Conservation (phyloP, 92 coral and sea anemone genomes). For the Palythoa grandis region DNA sequence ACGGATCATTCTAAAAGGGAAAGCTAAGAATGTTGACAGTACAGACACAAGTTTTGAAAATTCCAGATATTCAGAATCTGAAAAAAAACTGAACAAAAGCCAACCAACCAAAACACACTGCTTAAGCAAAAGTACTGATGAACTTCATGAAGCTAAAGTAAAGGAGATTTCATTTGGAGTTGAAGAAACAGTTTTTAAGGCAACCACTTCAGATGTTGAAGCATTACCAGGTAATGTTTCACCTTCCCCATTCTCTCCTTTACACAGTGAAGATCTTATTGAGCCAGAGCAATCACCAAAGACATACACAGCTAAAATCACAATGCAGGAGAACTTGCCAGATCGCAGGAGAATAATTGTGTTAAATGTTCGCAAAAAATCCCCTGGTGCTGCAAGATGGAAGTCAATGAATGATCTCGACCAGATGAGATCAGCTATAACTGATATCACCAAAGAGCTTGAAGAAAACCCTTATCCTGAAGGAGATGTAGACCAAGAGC, state of each 20-base stretch:
- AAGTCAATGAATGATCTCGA: slow-evolving; percentile 83
- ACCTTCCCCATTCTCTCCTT: not conserved
- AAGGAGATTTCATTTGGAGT: slow-evolving; percentile 40
- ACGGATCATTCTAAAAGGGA: slow-evolving; percentile 32
- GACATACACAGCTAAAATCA: slow-evolving; percentile 69
- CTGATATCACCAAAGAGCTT: slow-evolving; percentile 38
- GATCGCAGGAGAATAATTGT: slow-evolving; percentile 70
- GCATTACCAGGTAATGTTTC: slow-evolving; percentile 1
- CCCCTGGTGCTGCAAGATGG: slow-evolving; percentile 76
- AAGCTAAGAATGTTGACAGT: not conserved
- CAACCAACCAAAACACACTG: not conserved
- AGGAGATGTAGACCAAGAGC: slow-evolving; percentile 11
- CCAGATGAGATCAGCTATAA: slow-evolving; percentile 47
- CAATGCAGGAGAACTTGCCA: slow-evolving; percentile 73
- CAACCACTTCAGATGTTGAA: slow-evolving; percentile 23
- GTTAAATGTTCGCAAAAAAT: slow-evolving; percentile 73
- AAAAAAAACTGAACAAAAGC: too few species aligned
- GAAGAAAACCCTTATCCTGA: slow-evolving; percentile 5
- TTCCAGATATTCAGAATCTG: too few species aligned
- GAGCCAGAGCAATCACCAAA: slow-evolving; percentile 47
- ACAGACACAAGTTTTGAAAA: not conserved
- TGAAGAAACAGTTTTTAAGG: slow-evolving; percentile 37
- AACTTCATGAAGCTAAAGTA: slow-evolving; percentile 43
- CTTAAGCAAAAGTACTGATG: slow-evolving; percentile 29
- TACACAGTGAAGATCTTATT: slow-evolving; percentile 29